Base-by-base conservation (phyloP, 2,888 invertebrate genomes). In the Dynastes hyllus region DNA sequence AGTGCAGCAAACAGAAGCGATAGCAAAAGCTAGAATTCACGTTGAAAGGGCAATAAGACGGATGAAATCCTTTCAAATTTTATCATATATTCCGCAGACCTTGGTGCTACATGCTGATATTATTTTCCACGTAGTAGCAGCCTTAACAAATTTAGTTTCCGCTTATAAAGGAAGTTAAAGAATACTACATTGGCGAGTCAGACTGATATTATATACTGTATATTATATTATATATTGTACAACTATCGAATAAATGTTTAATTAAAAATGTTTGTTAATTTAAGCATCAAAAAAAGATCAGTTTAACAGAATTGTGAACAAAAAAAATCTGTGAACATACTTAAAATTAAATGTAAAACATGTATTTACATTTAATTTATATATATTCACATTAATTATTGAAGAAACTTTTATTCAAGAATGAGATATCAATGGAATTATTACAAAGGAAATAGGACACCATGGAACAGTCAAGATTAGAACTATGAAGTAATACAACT, bases 1-100 rank as follows among this genome's bases (percentile, higher is more conserved):
- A 80, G 81, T 83, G 9, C 27, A 77, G 27, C 61, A 80, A 70
- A 85, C 84, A n/a, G 51, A 80, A 78, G 71, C 8, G n/a, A 85
- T 85, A 66, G 83, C 84, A 16, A 78, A 73, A 73, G 83, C 83
- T 40, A 55, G 83, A 58, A 83, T 85, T 22, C 83, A 84, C 77
- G 83, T 84, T 9, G 84, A 85, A 76, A 67, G 82, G 32, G 83
- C 84, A 16, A 84, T 84, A 16, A 32, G 77, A 16, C 58, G 84
- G 55, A 83, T 85, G 32, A 85, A 83, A 76, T 69, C 69, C 75
- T 84, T 70, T 29, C 80, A 80, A 50, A 76, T 75, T 61, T 45
- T 75, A 11, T 3, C 6, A 37, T n/a, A 3, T 55, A 40, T 71
- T 55, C 75, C 61, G 45, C 50, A 69, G 2, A 50, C n/a, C 11